Base-by-base conservation (phyloP, 1,140 invertebrate species). In the Oncopodura yosiiana region DNA sequence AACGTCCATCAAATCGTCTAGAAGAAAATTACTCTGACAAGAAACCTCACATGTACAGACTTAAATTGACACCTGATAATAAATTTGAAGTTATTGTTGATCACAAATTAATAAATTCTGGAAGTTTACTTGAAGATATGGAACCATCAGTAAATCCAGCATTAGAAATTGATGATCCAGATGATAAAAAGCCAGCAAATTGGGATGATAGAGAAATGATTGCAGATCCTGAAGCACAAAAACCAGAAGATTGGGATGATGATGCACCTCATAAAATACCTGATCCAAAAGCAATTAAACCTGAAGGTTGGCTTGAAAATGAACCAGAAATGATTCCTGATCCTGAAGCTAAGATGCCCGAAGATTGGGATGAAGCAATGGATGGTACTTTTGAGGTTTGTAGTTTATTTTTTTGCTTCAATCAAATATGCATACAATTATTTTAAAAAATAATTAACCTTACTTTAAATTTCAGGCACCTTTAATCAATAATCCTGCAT, bases 381-480 rank as follows among this genome's bases (percentile, higher is more conserved):
- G 95, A 99, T 74, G 95, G 95, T 1, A 86, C 90, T 70, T 99
- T 94, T 94, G 95, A 99, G 73, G n/a, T n/a, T n/a, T n/a, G n/a
- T n/a, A n/a, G n/a, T n/a, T n/a, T n/a, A n/a, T n/a, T n/a, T n/a
- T n/a, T n/a, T n/a, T n/a, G n/a, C n/a, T n/a, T n/a, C n/a, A n/a
- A n/a, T n/a, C n/a, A n/a, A n/a, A n/a, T n/a, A n/a, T n/a, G n/a
- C n/a, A n/a, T n/a, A n/a, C n/a, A n/a, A n/a, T n/a, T n/a, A n/a
- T n/a, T n/a, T n/a, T n/a, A n/a, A n/a, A n/a, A n/a, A n/a, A n/a
- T n/a, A n/a, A n/a, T n/a, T n/a, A n/a, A n/a, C n/a, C n/a, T n/a
- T n/a, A n/a, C n/a, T n/a, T n/a, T n/a, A n/a, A n/a, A n/a, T n/a
- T n/a, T n/a, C n/a, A n/a, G n/a, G 82, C 95, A 16, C 87, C 94